These are phyloP conservation scores for Nomada ruficornis DNA, from an alignment of 2,888 invertebrate genomes.

Conservation along the genomic window DNA sequence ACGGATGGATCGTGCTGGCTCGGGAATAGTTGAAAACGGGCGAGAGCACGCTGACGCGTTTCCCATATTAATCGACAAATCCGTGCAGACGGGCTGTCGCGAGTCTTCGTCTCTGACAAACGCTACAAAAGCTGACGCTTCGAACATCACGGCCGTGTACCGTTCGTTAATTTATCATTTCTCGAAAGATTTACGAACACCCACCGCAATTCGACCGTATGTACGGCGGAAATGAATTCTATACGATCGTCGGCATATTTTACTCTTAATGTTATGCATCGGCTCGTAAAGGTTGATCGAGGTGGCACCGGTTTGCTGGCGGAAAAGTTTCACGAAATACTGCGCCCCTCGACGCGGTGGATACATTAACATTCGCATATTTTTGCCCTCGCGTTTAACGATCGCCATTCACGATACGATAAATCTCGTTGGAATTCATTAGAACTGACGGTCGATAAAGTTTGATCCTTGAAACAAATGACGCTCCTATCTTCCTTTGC, in stretches of 20 bases:
- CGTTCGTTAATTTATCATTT: slow-evolving; percentile 1
- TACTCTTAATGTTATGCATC: not conserved
- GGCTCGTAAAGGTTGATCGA: slow-evolving; percentile 23
- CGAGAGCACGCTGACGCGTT: slow-evolving; percentile 63
- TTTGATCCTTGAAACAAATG: slow-evolving; percentile 27
- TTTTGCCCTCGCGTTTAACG: no score
- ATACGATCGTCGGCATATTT: not conserved
- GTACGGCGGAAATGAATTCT: slow-evolving; percentile 14
- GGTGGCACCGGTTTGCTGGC: slow-evolving; percentile 25
- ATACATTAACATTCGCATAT: slow-evolving; percentile 17
- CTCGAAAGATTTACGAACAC: not conserved
- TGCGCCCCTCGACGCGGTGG: slow-evolving; percentile 16
- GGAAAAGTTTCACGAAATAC: slow-evolving; percentile 30
- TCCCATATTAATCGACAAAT: slow-evolving; percentile 64
- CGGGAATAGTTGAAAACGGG: slow-evolving; percentile 67
- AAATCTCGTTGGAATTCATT: slow-evolving; percentile 50
- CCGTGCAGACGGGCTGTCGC: not conserved
- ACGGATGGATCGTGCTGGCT: slow-evolving; percentile 60
- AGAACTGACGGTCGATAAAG: slow-evolving; percentile 45
- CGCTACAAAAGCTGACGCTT: not conserved
- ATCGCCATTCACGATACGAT: slow-evolving; percentile 5
- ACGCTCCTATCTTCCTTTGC: no score
- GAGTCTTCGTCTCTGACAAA: not conserved
- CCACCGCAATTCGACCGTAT: not conserved
- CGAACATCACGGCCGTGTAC: not conserved